Evolutionary conservation across 2,797 vertebrate species (phyloP).

Genomic region (Falco berigora): DNA sequence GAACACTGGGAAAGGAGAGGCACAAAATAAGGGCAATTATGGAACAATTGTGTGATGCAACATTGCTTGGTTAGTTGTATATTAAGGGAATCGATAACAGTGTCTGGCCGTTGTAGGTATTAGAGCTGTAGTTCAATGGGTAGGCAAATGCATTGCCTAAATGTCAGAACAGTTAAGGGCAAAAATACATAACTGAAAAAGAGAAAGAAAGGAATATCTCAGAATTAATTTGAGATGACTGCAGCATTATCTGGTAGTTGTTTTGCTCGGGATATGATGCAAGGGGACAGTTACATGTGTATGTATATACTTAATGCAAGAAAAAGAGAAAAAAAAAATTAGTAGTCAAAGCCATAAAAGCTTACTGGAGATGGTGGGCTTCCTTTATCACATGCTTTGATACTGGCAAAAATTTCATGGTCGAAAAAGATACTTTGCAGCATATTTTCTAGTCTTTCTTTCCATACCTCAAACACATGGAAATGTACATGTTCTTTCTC

Average conservation of each 20-base stretch:
- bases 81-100: background rate
- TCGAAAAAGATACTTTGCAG: background rate
- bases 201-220: background rate
- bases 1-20: background rate
- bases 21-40: background rate
- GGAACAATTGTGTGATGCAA: background rate
- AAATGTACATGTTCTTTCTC: background rate
- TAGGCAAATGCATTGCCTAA: background rate
- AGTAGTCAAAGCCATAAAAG: background rate
- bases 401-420: background rate
- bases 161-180: background rate
- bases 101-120: background rate
- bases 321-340: background rate
- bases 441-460: background rate
- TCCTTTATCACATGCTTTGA: background rate
- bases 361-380: background rate
- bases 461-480: background rate
- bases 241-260: background rate
- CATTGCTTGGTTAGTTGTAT: background rate
- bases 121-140: background rate
- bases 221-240: background rate
- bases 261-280: background rate
- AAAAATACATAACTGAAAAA: background rate
- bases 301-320: background rate
- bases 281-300: background rate